Conservation (phyloP, 2,888 invertebrate genomes). For the Arrhopalites spinosus region DNA sequence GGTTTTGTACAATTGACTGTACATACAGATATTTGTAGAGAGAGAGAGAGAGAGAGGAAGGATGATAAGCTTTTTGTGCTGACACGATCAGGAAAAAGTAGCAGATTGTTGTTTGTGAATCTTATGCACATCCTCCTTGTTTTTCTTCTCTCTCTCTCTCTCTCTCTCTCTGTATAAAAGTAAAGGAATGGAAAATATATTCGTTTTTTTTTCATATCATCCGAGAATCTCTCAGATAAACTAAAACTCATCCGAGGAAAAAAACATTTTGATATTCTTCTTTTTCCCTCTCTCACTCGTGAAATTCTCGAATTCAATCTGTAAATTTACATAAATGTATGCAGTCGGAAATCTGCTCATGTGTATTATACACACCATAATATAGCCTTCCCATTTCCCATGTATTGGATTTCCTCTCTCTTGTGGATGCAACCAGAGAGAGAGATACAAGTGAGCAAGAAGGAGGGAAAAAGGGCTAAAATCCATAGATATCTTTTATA, state of each 20-base stretch:
- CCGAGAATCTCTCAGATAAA: background rate
- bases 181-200: background rate
- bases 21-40: too few species aligned
- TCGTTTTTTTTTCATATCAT: background rate
- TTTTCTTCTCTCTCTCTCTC: slow-evolving; percentile 1
- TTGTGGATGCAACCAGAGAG: too few species aligned
- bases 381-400: too few species aligned
- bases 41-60: too few species aligned
- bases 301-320: slow-evolving; percentile 32
- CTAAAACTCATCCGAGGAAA: slow-evolving; percentile 16
- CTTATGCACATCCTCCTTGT: background rate
- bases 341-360: background rate
- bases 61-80: background rate
- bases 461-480: too few species aligned
- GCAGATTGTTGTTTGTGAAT: slow-evolving; percentile 3
- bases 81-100: background rate
- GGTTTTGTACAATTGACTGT: background rate
- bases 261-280: slow-evolving; percentile 23
- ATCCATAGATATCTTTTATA: too few species aligned
- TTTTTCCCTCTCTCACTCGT: slow-evolving; percentile 12
- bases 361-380: too few species aligned
- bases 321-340: slow-evolving; percentile 31
- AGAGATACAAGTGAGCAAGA: too few species aligned
- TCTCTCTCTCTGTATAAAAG: background rate
- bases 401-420: too few species aligned